A percentile compares a stretch with the other conserved stretches of the same genome.
Conservation (phyloP, 2,113 vertebrate genomes). For the Acrocephalus arundinaceus region DNA sequence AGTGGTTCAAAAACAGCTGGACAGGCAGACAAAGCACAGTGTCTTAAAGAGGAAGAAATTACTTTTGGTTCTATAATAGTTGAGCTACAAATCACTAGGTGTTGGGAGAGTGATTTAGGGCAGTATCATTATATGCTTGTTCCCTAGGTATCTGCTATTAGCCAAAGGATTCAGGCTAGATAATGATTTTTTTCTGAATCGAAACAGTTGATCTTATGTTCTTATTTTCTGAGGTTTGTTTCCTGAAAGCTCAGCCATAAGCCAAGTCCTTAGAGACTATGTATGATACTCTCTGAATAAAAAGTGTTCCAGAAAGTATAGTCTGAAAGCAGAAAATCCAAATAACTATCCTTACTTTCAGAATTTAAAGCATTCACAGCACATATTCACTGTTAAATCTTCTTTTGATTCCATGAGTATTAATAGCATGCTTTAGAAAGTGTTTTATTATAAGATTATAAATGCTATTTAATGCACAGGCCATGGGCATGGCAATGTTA, state of each 20-base stretch:
- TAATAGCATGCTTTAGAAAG: background rate
- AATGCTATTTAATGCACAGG: background rate
- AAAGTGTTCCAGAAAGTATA: background rate
- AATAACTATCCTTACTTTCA: background rate
- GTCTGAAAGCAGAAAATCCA: background rate
- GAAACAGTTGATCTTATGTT: background rate
- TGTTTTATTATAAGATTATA: background rate
- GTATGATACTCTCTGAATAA: background rate
- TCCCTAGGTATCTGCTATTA: background rate
- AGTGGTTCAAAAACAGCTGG: background rate
- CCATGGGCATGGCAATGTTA: background rate
- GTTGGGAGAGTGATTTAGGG: background rate
- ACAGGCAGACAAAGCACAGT: background rate
- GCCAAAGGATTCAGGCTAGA: background rate
- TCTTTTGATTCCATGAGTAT: background rate
- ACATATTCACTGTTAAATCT: background rate
- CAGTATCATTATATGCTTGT: background rate
- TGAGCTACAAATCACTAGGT: background rate
- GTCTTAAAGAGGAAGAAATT: background rate
- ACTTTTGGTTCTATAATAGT: background rate
- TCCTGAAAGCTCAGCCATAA: background rate
- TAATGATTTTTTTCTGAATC: background rate
- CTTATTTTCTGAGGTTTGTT: background rate
- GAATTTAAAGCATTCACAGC: background rate
- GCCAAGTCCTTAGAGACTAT: background rate